Base-by-base conservation (phyloP, 2,888 invertebrate species). In the Drosophila multiciliata region DNA sequence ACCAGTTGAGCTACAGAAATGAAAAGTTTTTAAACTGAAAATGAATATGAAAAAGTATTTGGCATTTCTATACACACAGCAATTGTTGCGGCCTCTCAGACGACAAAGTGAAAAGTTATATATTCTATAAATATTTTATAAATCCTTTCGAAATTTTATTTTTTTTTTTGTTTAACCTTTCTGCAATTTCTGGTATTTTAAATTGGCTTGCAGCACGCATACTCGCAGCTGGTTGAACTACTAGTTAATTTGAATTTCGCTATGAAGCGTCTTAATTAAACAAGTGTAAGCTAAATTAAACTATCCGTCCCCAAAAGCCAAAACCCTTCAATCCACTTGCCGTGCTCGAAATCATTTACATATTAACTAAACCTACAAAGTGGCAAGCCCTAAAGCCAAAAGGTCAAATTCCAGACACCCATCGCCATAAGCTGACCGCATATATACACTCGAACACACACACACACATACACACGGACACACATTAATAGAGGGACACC, bases 301-400 rank as follows among this genome's bases (percentile, higher is more conserved):
- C 65, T 59, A 55, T 62, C 26, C 26, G 52, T 7, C 42, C 15
- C n/a, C 29, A 42, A 8, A 0, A 57, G 40, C 40, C 40, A 15
- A 29, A 20, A 23, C 42, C 32, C 32, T 42, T 57, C 42, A 32
- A 12, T 35, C 50, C 64, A 35, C 59, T 40, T 55, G 50, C 53
- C 66, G 61, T 70, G 65, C 48, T 42, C 66, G 50, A 58, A 80
- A 73, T 73, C 73, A 90, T 86, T 86, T 88, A 83, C 85, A 86
- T 86, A 90, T 88, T 86, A 86, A 86, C 90, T 86, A 90, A 90
- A 83, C 87, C 83, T 86, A 12, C 42, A 54, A 60, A 63, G 52
- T 54, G 79, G 64, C 78, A 64, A 83, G 70, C 83, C 87, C 73
- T 40, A 59, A 70, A 69, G 70, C 80, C 52, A 65, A 86, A 85